Evolutionary conservation across 2,797 vertebrate genomes (phyloP).

Genomic region (Clarias platycephalus): DNA sequence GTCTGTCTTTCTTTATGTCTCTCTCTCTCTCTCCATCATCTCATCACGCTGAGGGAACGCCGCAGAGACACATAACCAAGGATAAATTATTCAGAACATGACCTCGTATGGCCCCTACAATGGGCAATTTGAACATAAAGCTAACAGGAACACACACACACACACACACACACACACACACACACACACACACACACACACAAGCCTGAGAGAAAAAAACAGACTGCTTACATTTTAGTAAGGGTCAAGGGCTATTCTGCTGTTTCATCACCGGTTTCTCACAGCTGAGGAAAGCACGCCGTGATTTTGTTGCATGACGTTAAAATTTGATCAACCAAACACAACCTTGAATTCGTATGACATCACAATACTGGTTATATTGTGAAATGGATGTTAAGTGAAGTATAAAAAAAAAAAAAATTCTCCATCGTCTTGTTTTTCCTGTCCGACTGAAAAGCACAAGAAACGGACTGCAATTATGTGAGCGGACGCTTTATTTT

Average conservation of each 20-base stretch:
- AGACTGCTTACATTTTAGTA: constrained; percentile 29
- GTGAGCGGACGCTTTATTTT: background rate
- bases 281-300: background rate
- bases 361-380: constrained; percentile 6
- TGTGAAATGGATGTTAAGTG: background rate
- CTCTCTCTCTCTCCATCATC: constrained; percentile 8
- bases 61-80: constrained; percentile 37
- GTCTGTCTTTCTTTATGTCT: constrained; percentile 12
- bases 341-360: constrained; percentile 6
- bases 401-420: background rate
- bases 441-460: background rate
- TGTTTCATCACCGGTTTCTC: background rate
- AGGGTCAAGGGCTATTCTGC: constrained; percentile 46
- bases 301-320: background rate
- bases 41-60: constrained; percentile 19
- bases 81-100: constrained; percentile 53
- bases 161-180: constrained; percentile 2
- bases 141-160: constrained; percentile 25
- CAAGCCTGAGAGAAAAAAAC: constrained; percentile 14
- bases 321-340: constrained; percentile 10
- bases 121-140: constrained; percentile 28
- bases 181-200: constrained; percentile 1
- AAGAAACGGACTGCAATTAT: background rate
- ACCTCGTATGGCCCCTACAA: constrained; percentile 28
- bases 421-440: background rate